Conservation (phyloP, 2,888 invertebrate genomes). For the Apomyelois bistriatella region DNA sequence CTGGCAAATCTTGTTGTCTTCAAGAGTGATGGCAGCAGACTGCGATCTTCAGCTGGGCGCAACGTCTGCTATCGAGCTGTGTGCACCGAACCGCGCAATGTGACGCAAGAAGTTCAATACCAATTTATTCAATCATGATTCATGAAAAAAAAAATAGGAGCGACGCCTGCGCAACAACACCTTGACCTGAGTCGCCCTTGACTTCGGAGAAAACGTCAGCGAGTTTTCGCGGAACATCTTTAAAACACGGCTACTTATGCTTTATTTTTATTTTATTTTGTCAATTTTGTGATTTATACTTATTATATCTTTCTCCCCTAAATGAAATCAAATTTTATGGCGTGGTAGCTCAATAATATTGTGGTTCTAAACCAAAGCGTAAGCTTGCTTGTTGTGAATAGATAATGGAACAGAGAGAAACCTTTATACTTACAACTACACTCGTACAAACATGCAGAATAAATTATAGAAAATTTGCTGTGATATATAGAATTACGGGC, state of each 20-base stretch:
- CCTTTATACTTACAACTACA: too few species aligned
- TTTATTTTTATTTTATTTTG: background rate
- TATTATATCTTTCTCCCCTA: too few species aligned
- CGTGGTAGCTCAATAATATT: too few species aligned
- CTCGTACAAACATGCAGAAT: too few species aligned
- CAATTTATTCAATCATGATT: conserved; percentile 60
- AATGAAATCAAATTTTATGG: too few species aligned
- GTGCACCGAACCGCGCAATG: conserved; percentile 58
- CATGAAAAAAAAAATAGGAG: conserved; percentile 63
- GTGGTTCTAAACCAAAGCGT: too few species aligned
- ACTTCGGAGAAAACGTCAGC: conserved; percentile 64
- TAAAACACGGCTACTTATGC: background rate
- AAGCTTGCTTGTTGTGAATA: too few species aligned
- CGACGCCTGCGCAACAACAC: conserved; percentile 64
- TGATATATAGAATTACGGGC: too few species aligned
- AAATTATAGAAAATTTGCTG: too few species aligned
- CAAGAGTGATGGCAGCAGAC: background rate
- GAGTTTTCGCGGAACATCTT: conserved; percentile 34
- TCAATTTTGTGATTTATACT: too few species aligned
- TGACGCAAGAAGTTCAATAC: conserved; percentile 68
- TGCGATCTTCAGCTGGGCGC: background rate
- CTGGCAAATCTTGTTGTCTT: background rate
- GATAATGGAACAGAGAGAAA: too few species aligned
- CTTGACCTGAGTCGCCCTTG: conserved; percentile 72
- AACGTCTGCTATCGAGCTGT: conserved; percentile 29